phyloP scores from a whole-genome alignment of 2,888 invertebrate genomes.

The Argyra leucocephala region DNA sequence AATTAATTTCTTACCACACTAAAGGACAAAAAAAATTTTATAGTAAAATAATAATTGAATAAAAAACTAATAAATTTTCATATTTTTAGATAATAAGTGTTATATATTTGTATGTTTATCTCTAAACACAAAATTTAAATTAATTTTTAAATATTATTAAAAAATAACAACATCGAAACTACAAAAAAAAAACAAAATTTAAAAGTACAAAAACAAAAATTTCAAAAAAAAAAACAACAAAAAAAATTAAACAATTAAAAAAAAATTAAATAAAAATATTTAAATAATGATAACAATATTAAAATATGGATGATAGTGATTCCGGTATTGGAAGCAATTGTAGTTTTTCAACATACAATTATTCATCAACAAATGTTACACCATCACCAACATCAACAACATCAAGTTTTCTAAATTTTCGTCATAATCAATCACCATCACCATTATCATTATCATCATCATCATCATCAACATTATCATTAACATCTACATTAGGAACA shows the following conservation, averaged over 20 bases:
- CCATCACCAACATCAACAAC: not conserved
- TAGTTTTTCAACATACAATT: constrained; percentile 5
- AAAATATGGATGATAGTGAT: constrained; percentile 22
- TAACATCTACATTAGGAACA: constrained; percentile 10
- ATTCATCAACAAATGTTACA: not conserved
- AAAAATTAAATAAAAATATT: not conserved
- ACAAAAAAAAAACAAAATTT: not conserved
- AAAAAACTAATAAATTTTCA: no score
- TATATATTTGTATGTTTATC: no score
- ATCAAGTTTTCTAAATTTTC: not conserved
- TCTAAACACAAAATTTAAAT: no score
- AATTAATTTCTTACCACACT: no score
- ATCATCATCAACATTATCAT: not conserved
- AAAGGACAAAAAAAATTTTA: no score
- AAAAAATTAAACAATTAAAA: not conserved
- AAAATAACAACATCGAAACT: not conserved
- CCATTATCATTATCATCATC: not conserved
- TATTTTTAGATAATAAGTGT: no score
- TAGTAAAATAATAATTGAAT: no score
- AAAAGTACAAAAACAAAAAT: not conserved
- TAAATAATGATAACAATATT: not conserved
- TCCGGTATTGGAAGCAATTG: constrained; percentile 17
- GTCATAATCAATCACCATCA: not conserved
- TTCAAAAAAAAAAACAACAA: not conserved
- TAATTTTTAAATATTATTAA: no score